Conservation (phyloP, 2,113 vertebrate genomes). For the Stercorarius parasiticus region DNA sequence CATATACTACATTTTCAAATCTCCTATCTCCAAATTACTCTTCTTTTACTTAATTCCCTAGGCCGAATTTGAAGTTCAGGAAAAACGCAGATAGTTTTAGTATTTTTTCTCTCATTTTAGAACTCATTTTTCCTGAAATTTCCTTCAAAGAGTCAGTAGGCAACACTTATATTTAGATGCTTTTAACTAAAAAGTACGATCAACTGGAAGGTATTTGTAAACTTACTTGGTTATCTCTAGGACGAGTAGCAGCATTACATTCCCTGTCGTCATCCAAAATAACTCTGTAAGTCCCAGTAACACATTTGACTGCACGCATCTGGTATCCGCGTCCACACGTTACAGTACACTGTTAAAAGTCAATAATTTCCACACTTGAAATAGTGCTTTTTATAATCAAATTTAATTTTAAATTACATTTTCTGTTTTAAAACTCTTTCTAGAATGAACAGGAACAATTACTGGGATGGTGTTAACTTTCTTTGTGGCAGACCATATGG, state of each 20-base stretch:
- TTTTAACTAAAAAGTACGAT: neutral
- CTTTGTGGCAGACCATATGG: neutral
- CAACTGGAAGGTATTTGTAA: neutral
- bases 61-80: neutral
- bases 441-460: neutral
- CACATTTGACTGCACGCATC: conserved; percentile 87
- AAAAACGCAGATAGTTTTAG: neutral
- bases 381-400: neutral
- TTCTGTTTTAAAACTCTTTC: neutral
- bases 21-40: neutral
- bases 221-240: conserved; percentile 86
- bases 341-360: conserved; percentile 81
- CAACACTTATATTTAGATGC: neutral
- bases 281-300: conserved; percentile 73
- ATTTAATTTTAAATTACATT: neutral
- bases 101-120: neutral
- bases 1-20: neutral
- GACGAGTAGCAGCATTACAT: conserved; percentile 83
- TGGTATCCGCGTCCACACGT: conserved; percentile 90
- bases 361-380: neutral
- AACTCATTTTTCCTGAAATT: neutral
- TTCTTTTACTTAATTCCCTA: neutral
- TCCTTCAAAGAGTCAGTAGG: neutral
- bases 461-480: neutral
- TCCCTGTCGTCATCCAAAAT: conserved; percentile 81